These are phyloP conservation scores for Cheilosia vulpina DNA, from an alignment of 2,888 invertebrate species.

Conservation along the genomic window DNA sequence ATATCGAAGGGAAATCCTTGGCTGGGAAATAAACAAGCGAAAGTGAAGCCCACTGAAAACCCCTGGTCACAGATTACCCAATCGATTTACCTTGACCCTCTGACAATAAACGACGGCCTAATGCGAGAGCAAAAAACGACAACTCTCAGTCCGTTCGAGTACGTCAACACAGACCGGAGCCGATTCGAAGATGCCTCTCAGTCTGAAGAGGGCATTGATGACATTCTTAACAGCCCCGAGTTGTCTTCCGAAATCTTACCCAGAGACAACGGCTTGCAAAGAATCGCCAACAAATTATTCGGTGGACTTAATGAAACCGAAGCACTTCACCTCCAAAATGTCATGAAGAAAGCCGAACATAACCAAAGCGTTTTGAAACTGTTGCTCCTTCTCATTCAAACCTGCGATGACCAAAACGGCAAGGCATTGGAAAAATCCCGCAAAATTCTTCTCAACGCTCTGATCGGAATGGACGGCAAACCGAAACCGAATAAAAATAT, in stretches of 20 bases:
- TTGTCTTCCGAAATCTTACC: slow-evolving; percentile 84
- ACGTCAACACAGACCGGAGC: slow-evolving; percentile 47
- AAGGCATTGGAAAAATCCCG: slow-evolving; percentile 89
- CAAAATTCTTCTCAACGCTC: slow-evolving; percentile 87
- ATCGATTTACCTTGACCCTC: slow-evolving; percentile 88
- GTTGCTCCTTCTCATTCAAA: slow-evolving; percentile 90
- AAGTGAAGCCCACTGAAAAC: slow-evolving; percentile 80
- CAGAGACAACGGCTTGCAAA: slow-evolving; percentile 87
- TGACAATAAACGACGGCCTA: slow-evolving; percentile 88
- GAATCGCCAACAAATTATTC: slow-evolving; percentile 90
- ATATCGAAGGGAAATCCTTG: slow-evolving; percentile 2
- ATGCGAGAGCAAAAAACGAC: slow-evolving; percentile 82
- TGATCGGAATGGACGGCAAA: slow-evolving; percentile 86
- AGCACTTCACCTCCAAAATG: slow-evolving; percentile 89
- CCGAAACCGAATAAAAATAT: slow-evolving; percentile 78
- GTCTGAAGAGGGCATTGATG: slow-evolving; percentile 82
- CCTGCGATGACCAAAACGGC: slow-evolving; percentile 89
- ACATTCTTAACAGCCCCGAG: slow-evolving; percentile 84
- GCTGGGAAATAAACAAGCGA: slow-evolving; percentile 67
- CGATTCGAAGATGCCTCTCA: slow-evolving; percentile 71
- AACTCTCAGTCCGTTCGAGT: slow-evolving; percentile 82
- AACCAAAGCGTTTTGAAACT: slow-evolving; percentile 90
- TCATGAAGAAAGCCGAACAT: slow-evolving; percentile 92
- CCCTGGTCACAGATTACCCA: slow-evolving; percentile 85
- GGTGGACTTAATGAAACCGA: slow-evolving; percentile 90